These are phyloP conservation scores for Incurvaria masculella DNA, from an alignment of 2,888 invertebrate species.

Conservation along the genomic window DNA sequence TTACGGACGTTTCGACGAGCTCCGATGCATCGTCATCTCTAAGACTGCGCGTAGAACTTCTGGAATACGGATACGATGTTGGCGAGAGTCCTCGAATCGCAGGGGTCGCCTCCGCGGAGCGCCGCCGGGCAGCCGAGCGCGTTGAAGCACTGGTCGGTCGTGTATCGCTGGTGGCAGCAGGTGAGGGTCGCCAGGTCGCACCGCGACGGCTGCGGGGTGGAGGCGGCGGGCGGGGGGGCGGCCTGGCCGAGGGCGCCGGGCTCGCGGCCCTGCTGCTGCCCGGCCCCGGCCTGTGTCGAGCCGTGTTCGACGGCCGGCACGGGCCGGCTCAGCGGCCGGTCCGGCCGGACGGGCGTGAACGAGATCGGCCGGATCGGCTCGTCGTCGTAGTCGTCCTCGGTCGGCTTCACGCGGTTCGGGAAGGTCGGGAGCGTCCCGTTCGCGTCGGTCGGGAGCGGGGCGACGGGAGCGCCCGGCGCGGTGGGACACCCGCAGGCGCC, in stretches of 20 bases:
- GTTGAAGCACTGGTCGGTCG: slow-evolving; percentile 32
- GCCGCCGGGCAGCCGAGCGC: slow-evolving; percentile 41
- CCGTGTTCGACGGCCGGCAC: slow-evolving; percentile 34
- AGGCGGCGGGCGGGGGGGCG: slow-evolving; percentile 27
- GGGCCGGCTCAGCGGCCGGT: slow-evolving; percentile 22
- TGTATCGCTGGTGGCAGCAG: slow-evolving; percentile 32
- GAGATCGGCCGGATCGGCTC: slow-evolving; percentile 35
- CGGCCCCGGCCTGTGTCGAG: slow-evolving; percentile 22
- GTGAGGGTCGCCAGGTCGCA: slow-evolving; percentile 36
- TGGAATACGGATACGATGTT: slow-evolving; percentile 30
- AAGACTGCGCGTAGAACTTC: slow-evolving; percentile 28
- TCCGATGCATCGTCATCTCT: no score
- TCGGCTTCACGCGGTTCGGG: slow-evolving; percentile 17
- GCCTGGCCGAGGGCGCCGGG: background rate
- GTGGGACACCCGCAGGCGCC: slow-evolving; percentile 19
- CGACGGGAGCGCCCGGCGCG: background rate
- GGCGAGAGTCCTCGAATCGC: slow-evolving; percentile 26
- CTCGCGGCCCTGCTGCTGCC: slow-evolving; percentile 3
- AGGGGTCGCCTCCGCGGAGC: slow-evolving; percentile 34
- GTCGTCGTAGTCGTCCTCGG: slow-evolving; percentile 21
- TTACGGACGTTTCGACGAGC: no score
- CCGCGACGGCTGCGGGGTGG: slow-evolving; percentile 18
- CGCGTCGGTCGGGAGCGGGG: slow-evolving; percentile 9
- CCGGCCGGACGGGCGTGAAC: slow-evolving; percentile 26
- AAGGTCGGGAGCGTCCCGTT: slow-evolving; percentile 7